These are phyloP conservation scores for Dynastes grantii DNA, from an alignment of 2,888 invertebrate genomes.

Conservation along the genomic window DNA sequence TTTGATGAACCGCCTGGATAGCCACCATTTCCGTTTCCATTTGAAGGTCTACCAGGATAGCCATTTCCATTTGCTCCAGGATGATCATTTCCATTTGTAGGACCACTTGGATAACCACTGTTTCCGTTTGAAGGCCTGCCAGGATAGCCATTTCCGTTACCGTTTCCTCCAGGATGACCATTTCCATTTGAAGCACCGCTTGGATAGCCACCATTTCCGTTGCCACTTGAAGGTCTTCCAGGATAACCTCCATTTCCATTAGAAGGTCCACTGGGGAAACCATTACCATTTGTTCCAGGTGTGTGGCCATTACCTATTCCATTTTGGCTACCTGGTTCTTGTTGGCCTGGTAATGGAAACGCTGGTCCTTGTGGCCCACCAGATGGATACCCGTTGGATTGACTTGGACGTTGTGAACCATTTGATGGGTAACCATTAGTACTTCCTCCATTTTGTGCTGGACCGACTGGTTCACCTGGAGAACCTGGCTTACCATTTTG, in stretches of 20 bases:
- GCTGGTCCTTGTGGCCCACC: conserved; percentile 61
- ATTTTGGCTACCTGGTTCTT: conserved; percentile 11
- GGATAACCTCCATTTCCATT: background rate
- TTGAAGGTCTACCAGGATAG: conserved; percentile 47
- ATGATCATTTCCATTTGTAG: too few relatives aligned
- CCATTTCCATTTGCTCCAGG: conserved; percentile 32
- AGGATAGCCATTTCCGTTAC: conserved; percentile 11
- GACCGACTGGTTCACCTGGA: background rate
- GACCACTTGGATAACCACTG: too few relatives aligned
- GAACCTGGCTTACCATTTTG: background rate
- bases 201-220: background rate
- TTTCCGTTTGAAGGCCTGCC: background rate
- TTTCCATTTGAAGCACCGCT: too few relatives aligned
- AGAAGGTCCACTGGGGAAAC: too few relatives aligned
- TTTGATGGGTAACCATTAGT: conserved; percentile 52
- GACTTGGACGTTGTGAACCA: conserved; percentile 50
- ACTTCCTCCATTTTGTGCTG: background rate
- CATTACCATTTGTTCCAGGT: conserved; percentile 2
- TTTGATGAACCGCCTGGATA: conserved; percentile 45
- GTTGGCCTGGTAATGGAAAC: conserved; percentile 62
- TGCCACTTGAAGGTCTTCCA: background rate
- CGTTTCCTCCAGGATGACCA: conserved; percentile 17
- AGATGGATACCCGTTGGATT: conserved; percentile 51
- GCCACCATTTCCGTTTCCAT: conserved; percentile 47
- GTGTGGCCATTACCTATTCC: conserved; percentile 29